Evolutionary conservation across 2,113 vertebrate species (phyloP).

Genomic region (Hylia prasina): DNA sequence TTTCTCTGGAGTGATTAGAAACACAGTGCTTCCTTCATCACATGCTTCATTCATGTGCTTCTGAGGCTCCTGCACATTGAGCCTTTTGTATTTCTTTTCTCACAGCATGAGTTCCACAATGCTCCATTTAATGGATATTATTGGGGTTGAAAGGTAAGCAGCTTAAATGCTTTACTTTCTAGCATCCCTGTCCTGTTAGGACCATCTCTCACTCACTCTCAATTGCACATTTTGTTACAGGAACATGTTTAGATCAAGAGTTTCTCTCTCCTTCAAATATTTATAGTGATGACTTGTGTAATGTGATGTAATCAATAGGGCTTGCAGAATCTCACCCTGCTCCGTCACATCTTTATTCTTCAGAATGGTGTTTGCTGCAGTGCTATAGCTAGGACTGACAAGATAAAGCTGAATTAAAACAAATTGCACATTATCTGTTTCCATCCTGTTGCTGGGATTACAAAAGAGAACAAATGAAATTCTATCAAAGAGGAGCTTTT

Average conservation of each 20-base stretch:
- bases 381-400: background rate
- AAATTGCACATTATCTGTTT: constrained; percentile 29
- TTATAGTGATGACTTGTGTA: constrained; percentile 17
- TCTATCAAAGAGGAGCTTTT: background rate
- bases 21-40: background rate
- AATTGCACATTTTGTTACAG: background rate
- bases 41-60: background rate
- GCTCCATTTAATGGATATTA: background rate
- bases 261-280: constrained; percentile 21
- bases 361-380: background rate
- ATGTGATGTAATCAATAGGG: constrained; percentile 32
- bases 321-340: background rate
- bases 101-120: background rate
- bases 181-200: constrained; percentile 1
- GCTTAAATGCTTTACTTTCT: constrained; percentile 34
- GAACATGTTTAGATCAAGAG: background rate
- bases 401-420: constrained; percentile 42
- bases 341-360: background rate
- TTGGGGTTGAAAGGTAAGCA: constrained; percentile 33
- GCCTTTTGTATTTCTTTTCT: background rate
- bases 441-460: background rate
- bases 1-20: background rate
- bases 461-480: constrained; percentile 12
- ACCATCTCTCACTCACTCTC: background rate
- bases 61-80: background rate